phyloP scores from a whole-genome alignment of 2,888 invertebrate genomes.

The Archaeoteleia sp. region DNA sequence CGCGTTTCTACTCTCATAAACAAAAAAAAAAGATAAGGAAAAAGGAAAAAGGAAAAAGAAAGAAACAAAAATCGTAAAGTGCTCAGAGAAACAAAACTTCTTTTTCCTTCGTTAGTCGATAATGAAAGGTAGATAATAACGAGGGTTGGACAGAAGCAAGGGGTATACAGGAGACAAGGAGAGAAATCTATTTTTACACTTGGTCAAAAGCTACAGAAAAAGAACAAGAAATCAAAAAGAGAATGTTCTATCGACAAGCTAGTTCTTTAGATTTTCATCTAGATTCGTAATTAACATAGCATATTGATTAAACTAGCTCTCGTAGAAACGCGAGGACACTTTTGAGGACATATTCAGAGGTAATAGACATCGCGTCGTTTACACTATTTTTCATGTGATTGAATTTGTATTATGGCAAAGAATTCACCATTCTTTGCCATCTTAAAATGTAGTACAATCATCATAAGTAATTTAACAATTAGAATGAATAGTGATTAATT shows the following conservation, averaged over 20 bases:
- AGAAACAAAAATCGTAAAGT: conserved; percentile 35
- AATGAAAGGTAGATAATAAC: conserved; percentile 38
- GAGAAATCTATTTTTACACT: conserved; percentile 68
- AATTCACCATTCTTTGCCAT: too few relatives aligned
- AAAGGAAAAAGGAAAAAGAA: conserved; percentile 10
- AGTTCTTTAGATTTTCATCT: conserved; percentile 57
- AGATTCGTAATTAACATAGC: conserved; percentile 49
- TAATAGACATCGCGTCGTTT: too few relatives aligned
- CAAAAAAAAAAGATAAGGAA: conserved; percentile 32
- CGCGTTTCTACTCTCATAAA: background rate
- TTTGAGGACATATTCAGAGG: background rate
- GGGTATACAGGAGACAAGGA: conserved; percentile 54
- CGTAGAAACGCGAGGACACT: conserved; percentile 62
- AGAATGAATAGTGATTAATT: too few relatives aligned
- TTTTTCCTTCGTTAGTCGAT: conserved; percentile 47
- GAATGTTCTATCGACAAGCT: conserved; percentile 51
- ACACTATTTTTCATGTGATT: too few relatives aligned
- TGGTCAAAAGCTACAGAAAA: conserved; percentile 54
- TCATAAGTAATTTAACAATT: too few relatives aligned
- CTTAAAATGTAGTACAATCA: too few relatives aligned
- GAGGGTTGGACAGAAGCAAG: conserved; percentile 40
- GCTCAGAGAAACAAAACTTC: conserved; percentile 42
- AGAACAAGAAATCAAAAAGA: conserved; percentile 47
- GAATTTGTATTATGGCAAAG: too few relatives aligned
- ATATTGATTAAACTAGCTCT: conserved; percentile 50